phyloP scores from a whole-genome alignment of 2,797 vertebrate species.

The Borostomias antarcticus region DNA sequence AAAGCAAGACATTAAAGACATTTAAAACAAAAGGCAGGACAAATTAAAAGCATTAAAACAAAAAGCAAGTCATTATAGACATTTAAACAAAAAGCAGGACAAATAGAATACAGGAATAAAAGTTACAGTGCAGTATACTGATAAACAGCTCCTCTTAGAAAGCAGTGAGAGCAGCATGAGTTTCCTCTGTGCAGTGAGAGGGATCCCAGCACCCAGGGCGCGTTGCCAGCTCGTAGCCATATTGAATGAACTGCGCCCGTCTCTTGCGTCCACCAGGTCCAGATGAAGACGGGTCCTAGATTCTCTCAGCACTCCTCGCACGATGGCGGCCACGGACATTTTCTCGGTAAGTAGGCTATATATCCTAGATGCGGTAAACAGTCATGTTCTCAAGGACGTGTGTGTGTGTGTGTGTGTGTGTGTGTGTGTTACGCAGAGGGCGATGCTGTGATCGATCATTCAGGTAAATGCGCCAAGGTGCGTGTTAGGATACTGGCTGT shows the following conservation, averaged over 20 bases:
- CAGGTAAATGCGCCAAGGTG: too few relatives aligned
- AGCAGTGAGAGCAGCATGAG: not conserved
- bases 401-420: not conserved
- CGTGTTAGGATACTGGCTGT: too few relatives aligned
- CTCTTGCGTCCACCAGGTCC: slow-evolving; percentile 54
- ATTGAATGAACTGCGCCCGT: slow-evolving; percentile 78
- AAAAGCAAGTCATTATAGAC: too few relatives aligned
- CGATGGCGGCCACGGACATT: slow-evolving; percentile 76
- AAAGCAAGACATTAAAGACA: too few relatives aligned
- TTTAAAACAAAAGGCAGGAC: too few relatives aligned
- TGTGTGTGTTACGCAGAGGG: too few relatives aligned
- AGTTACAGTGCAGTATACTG: too few relatives aligned
- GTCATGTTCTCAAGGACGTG: not conserved
- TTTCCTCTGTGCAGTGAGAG: slow-evolving; percentile 15
- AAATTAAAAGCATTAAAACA: too few relatives aligned
- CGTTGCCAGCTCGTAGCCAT: slow-evolving; percentile 87
- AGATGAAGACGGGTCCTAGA: slow-evolving; percentile 34
- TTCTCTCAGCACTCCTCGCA: slow-evolving; percentile 29
- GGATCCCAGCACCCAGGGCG: slow-evolving; percentile 75
- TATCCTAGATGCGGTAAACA: not conserved
- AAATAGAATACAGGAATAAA: too few relatives aligned
- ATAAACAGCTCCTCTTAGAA: too few relatives aligned
- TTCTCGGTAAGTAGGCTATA: slow-evolving; percentile 67
- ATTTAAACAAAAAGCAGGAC: too few relatives aligned
- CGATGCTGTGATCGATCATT: too few relatives aligned